phyloP scores from a whole-genome alignment of 2,797 vertebrate species.

The Chrosomus eos region DNA sequence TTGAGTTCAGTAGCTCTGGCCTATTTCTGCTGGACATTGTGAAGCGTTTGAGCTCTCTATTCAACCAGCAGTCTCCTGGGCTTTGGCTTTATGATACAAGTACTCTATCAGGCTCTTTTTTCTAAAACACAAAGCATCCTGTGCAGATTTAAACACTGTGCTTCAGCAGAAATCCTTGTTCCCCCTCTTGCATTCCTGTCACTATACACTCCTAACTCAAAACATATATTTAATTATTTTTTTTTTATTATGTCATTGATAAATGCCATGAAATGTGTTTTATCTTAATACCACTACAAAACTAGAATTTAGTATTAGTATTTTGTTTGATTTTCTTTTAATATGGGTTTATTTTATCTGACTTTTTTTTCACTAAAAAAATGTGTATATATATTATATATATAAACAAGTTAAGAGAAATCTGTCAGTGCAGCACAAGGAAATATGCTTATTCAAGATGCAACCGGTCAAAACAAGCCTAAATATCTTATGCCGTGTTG shows the following conservation, averaged over 20 bases:
- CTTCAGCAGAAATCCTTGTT: neutral
- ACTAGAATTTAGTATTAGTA: neutral
- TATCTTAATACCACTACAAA: neutral
- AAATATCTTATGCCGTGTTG: neutral
- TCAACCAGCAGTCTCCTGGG: constrained; percentile 9
- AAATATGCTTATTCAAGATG: neutral
- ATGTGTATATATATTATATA: too few species aligned
- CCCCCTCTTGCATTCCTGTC: neutral
- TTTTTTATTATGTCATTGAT: too few species aligned
- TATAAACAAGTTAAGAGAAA: neutral
- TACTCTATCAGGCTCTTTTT: constrained; percentile 14
- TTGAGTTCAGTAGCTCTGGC: constrained; percentile 41
- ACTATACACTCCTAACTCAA: neutral
- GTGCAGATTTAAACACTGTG: constrained; percentile 4
- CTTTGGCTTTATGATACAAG: constrained; percentile 24
- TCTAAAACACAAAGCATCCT: constrained; percentile 26
- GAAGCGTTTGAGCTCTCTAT: constrained; percentile 24
- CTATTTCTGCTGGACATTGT: constrained; percentile 36
- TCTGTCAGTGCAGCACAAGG: neutral
- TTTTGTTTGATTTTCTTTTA: neutral
- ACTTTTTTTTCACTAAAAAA: neutral
- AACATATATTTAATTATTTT: too few species aligned
- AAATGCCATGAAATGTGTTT: neutral
- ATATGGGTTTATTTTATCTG: neutral
- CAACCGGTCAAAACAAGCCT: constrained; percentile 10